These are phyloP conservation scores for Hydrocynus forskahlii DNA, from an alignment of 2,797 vertebrate species.

Conservation along the genomic window DNA sequence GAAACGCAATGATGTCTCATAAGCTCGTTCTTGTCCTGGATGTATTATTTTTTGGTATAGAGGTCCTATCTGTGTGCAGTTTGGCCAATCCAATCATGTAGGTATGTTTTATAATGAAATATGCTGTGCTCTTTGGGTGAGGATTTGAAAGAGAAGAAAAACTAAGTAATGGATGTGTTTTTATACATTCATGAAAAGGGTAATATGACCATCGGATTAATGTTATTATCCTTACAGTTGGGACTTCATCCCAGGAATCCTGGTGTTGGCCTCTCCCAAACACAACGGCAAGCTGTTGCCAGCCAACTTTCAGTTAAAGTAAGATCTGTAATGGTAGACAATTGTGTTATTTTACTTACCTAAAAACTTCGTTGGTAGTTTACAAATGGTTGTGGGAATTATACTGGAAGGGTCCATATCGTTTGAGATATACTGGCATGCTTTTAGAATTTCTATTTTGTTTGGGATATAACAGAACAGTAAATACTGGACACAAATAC, in stretches of 20 bases:
- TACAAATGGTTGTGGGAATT: neutral
- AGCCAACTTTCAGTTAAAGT: slow-evolving; percentile 59
- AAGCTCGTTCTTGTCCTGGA: neutral
- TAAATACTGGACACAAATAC: neutral
- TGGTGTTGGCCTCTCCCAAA: slow-evolving; percentile 28
- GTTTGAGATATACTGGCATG: neutral
- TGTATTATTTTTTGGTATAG: slow-evolving; percentile 2
- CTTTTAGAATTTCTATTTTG: neutral
- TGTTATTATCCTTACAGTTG: slow-evolving; percentile 47
- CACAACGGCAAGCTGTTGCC: slow-evolving; percentile 18
- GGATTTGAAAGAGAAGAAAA: slow-evolving; percentile 21
- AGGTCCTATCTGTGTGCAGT: neutral
- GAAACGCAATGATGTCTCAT: neutral
- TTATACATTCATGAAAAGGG: slow-evolving; percentile 4
- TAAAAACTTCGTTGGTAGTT: slow-evolving; percentile 2
- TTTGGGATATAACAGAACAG: neutral
- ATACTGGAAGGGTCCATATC: neutral
- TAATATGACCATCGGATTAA: slow-evolving; percentile 22
- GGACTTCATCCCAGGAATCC: slow-evolving; percentile 30
- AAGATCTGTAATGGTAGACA: slow-evolving; percentile 75
- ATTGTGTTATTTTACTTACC: neutral
- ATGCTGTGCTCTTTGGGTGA: neutral
- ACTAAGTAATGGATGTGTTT: slow-evolving; percentile 17
- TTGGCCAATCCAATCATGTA: neutral
- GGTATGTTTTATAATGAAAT: slow-evolving; percentile 4